A percentile compares a stretch with the other conserved stretches of the same genome.
phyloP scores from a whole-genome alignment of 2,797 vertebrate species.

The Microcaecilia unicolor region DNA sequence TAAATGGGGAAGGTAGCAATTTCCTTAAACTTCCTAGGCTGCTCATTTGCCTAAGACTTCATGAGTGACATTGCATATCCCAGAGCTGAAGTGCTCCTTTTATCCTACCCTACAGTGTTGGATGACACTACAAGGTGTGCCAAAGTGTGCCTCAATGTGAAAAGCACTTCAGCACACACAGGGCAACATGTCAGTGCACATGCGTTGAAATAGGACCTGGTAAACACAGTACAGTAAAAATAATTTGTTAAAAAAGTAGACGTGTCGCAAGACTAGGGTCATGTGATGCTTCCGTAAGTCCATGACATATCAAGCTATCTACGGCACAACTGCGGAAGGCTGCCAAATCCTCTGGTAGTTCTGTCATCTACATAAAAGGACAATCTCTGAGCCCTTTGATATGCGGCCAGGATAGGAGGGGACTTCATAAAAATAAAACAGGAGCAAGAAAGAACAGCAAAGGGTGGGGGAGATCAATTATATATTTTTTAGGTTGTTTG shows the following conservation, averaged over 20 bases:
- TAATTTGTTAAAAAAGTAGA: slow-evolving; percentile 4
- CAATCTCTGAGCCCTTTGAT: too few species aligned
- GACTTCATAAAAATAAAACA: too few species aligned
- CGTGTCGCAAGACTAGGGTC: slow-evolving; percentile 1
- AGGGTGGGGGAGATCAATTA: too few species aligned
- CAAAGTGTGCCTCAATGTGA: slow-evolving; percentile 14
- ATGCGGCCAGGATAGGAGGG: too few species aligned
- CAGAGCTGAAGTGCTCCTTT: background rate
- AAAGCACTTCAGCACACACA: slow-evolving; percentile 5
- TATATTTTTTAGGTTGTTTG: too few species aligned
- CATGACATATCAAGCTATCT: background rate
- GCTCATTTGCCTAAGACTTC: background rate
- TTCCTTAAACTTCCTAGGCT: too few species aligned
- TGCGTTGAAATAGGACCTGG: slow-evolving; percentile 17
- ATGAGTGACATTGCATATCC: background rate
- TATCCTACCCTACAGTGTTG: background rate
- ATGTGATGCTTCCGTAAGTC: slow-evolving; percentile 14
- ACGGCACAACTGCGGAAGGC: background rate
- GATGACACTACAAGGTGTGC: background rate
- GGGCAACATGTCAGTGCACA: slow-evolving; percentile 9
- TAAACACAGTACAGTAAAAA: slow-evolving; percentile 8
- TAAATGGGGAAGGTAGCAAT: too few species aligned
- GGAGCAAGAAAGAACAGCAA: too few species aligned
- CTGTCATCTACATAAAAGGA: too few species aligned
- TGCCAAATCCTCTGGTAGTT: background rate